Conservation (phyloP, 2,888 invertebrate genomes). For the Malthinus seriepunctatus region DNA sequence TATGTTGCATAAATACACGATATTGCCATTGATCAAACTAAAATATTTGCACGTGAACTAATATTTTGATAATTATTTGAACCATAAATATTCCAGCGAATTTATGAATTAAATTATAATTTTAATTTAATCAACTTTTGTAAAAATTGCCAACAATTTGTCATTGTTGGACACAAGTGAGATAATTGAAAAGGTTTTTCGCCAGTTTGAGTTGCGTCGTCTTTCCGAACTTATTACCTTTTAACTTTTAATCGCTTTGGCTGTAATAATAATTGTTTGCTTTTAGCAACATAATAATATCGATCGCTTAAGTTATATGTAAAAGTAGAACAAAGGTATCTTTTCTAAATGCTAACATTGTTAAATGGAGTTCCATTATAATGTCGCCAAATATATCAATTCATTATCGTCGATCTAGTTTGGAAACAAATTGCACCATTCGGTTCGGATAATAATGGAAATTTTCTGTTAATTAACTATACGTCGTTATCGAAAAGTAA, state of each 20-base stretch:
- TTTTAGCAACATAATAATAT: no score
- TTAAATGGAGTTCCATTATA: not conserved
- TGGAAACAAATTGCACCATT: slow-evolving; percentile 1
- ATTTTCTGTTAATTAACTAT: slow-evolving; percentile 4
- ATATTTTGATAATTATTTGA: slow-evolving; percentile 13
- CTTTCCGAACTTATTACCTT: no score
- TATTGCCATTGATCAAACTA: slow-evolving; percentile 24
- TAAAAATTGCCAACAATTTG: not conserved
- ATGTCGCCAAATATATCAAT: slow-evolving; percentile 3
- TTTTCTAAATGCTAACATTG: not conserved
- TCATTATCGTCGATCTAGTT: slow-evolving; percentile 5
- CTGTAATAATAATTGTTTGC: no score
- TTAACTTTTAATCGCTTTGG: no score
- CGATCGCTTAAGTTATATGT: not conserved
- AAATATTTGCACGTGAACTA: slow-evolving; percentile 26
- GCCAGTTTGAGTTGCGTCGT: no score
- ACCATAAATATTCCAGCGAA: slow-evolving; percentile 16
- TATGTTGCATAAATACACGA: slow-evolving; percentile 20
- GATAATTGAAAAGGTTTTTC: no score
- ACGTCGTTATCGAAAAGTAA: no score
- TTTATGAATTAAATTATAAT: slow-evolving; percentile 8
- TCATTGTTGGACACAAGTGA: no score
- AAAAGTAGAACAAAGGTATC: not conserved
- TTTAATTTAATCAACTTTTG: not conserved
- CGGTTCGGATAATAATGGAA: not conserved